These are phyloP conservation scores for Heliconius nattereri DNA, from an alignment of 1,140 invertebrate species.

Conservation along the genomic window DNA sequence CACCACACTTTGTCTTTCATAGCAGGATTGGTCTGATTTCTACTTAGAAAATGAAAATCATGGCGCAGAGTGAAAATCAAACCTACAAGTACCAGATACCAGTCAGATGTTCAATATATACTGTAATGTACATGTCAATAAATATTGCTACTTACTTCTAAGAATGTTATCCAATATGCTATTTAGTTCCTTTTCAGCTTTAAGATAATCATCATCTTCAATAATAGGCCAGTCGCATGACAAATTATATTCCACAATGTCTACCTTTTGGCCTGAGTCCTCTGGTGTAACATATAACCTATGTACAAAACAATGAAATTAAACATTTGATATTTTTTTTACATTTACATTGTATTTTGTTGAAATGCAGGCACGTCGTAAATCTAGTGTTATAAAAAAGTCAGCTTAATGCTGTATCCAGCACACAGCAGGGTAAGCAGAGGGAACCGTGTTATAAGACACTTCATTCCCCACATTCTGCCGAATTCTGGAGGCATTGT, in stretches of 20 bases:
- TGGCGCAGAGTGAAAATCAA: too few species aligned
- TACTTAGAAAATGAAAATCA: too few species aligned
- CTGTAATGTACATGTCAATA: background rate
- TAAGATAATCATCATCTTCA: conserved; percentile 67
- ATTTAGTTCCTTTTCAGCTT: conserved; percentile 59
- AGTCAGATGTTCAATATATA: too few species aligned
- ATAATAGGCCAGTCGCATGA: conserved; percentile 67
- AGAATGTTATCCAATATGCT: conserved; percentile 62
- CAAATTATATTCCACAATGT: conserved; percentile 69
- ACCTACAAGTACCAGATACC: too few species aligned
- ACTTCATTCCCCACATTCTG: too few species aligned
- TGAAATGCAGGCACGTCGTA: background rate
- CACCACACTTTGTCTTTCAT: too few species aligned
- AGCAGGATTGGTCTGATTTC: too few species aligned
- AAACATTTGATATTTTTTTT: background rate
- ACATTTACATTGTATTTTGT: background rate
- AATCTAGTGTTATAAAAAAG: too few species aligned
- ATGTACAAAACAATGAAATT: background rate
- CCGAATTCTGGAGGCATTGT: too few species aligned
- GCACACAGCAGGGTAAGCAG: too few species aligned
- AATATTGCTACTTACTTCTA: conserved; percentile 63
- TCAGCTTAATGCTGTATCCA: too few species aligned
- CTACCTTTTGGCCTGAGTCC: conserved; percentile 65
- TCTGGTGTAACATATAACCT: conserved; percentile 63
- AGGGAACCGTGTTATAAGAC: too few species aligned